Evolutionary conservation across 1,140 invertebrate species (phyloP), one percentile per base, ranked within the genome.

Genomic region (Cyclargus thomasi): DNA sequence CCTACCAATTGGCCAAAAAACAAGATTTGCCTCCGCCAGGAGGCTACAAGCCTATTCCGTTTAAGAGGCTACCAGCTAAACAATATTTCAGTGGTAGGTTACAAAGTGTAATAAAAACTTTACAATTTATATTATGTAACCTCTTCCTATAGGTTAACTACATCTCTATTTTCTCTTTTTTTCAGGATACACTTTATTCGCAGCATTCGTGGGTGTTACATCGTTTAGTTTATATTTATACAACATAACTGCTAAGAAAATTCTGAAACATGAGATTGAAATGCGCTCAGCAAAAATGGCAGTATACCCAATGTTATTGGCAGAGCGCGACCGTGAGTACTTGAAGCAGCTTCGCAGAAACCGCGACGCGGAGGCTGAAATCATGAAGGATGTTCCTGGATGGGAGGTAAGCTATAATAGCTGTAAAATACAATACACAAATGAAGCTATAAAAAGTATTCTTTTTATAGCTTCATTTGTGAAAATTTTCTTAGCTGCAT

Each of bases 11-110:
- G 68, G 81, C 77, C 65, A 79, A 81, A 77, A 93, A 91, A 79
- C 97, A 98, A 89, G 97, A 98, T 91, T 91, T 97, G 92, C 96
- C 97, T 77, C 97, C 97, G 71, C 87, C 92, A 64, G 96, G 96
- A 72, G 97, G 97, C 63, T 98, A 96, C 86, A 92, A 92, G 73
- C 92, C 94, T 11, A 94, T 97, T 73, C 92, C 93, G 67, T 96
- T 91, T 83, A 92, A 93, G 68, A 93, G 96, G 78, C 90, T 95
- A 39, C 94, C 94, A 35, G 92, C 96, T 2, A 95, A 92, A 86
- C 88, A 89, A 69, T 92, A 93, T 78, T 93, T 96, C 67, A 92
- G 91, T 75, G 93, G 95, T 96, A 91, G 84, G 83, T 78, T 64
- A 63, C 66, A 55, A 64, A 35, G 62, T 47, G 21, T 21, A 21